Percentiles rank a stretch among this genome's conserved stretches.
Conservation (phyloP, 2,888 invertebrate genomes). For the Carterocephalus palaemon region DNA sequence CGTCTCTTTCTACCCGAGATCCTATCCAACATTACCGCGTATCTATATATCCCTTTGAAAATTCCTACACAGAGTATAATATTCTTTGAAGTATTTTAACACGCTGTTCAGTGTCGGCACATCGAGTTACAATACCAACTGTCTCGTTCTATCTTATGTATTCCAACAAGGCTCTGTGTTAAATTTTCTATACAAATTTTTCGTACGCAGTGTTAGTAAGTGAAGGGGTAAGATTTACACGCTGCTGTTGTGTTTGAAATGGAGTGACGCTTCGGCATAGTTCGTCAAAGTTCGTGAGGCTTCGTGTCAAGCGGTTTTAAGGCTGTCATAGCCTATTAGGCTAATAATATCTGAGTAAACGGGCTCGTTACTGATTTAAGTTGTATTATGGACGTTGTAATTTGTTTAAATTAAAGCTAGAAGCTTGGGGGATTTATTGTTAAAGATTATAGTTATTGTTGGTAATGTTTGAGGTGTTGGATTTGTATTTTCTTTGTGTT, state of each 20-base stretch:
- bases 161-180: slow-evolving; percentile 24
- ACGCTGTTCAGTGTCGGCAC: slow-evolving; percentile 4
- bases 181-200: slow-evolving; percentile 11
- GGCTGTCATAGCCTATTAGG: slow-evolving; percentile 43
- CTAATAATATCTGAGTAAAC: slow-evolving; percentile 37
- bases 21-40: slow-evolving; percentile 31
- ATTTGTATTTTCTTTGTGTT: no score
- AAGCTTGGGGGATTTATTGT: no score
- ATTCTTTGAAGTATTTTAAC: slow-evolving; percentile 4
- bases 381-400: no score
- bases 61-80: slow-evolving; percentile 7
- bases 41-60: slow-evolving; percentile 3
- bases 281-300: slow-evolving; percentile 33
- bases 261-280: slow-evolving; percentile 20
- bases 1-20: slow-evolving; percentile 41
- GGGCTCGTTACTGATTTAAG: slow-evolving; percentile 30
- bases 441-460: no score
- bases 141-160: slow-evolving; percentile 12
- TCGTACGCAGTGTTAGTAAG: slow-evolving; percentile 16
- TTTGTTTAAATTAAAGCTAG: no score
- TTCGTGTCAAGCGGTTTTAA: slow-evolving; percentile 37
- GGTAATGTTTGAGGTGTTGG: no score
- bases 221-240: slow-evolving; percentile 21
- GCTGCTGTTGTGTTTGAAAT: slow-evolving; percentile 10
- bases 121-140: slow-evolving; percentile 5